Conservation (phyloP, 2,113 vertebrate genomes). For the Phyllostomus discolor region DNA sequence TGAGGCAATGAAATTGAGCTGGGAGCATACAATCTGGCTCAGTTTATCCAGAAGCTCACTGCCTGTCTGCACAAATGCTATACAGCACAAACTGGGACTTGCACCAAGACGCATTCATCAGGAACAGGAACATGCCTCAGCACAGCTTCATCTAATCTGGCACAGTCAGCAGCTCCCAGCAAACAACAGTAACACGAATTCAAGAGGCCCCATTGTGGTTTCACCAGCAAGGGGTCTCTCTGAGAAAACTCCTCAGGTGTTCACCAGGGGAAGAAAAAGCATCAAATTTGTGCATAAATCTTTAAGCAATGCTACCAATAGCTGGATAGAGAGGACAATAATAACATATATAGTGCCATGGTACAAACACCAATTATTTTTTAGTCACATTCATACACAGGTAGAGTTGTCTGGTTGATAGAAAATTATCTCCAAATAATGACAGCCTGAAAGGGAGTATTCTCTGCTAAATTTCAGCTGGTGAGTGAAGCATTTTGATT, state of each 20-base stretch:
- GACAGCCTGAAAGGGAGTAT: not conserved
- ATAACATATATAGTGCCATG: fast-evolving
- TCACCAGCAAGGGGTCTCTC: not conserved
- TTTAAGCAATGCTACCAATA: not conserved
- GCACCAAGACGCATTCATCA: not conserved
- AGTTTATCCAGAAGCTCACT: not conserved
- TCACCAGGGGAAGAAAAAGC: not conserved
- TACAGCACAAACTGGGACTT: slow-evolving; percentile 12
- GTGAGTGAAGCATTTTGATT: not conserved
- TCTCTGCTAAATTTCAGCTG: not conserved
- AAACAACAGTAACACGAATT: not conserved
- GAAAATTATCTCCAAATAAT: not conserved
- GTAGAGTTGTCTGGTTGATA: not conserved
- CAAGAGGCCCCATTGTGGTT: fast-evolving
- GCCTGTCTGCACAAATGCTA: slow-evolving; percentile 11
- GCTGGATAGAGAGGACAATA: not conserved
- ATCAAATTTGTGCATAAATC: fast-evolving
- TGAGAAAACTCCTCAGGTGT: not conserved
- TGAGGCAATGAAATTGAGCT: not conserved
- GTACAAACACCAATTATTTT: not conserved
- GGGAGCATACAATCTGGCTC: not conserved
- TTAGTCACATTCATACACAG: not conserved
- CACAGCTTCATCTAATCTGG: not conserved
- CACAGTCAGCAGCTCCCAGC: not conserved
- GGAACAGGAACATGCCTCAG: not conserved